Evolutionary conservation across 2,113 vertebrate genomes (phyloP), one percentile per base, ranked within the genome.

Genomic region (Archocentrus centrarchus): DNA sequence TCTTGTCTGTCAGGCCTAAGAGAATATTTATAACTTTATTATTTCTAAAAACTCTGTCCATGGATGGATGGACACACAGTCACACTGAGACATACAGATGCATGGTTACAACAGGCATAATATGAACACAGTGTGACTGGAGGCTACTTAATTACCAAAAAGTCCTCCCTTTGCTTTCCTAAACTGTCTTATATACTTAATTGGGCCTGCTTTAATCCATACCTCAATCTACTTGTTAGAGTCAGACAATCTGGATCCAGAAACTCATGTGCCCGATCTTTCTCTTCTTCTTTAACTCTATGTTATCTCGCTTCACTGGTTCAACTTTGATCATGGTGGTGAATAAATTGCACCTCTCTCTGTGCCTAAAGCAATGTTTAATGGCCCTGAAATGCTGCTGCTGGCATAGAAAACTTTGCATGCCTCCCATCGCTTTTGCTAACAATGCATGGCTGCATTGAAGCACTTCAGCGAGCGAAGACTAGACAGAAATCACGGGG

Each of bases 191-290:
- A 77, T 35, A 13, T n/a, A 39, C 37, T 14, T 81, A 80, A 81
- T 68, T 27, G 32, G 79, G 3, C 9, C 44, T 62, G 64, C n/a
- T 85, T 88, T 53, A 80, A 78, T 64, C 37, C 22, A 1, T 47
- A 47, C 24, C 57, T 86, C 70, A 20, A n/a, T 62, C 77, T 58
- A 62, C 77, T 89, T 61, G 78, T 85, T 91, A 83, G 41, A 80
- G 37, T 77, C 27, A 73, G 1, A n/a, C 59, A 84, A 9, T 86
- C 78, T 59, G 53, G 22, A 59, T 62, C 9, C 50, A 68, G 77
- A 66, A 50, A 20, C 41, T 68, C 39, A 41, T 32, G 4, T 7
- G 22, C 55, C 41, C 61, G 11, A 6, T 80, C 9, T 17, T 27
- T 61, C 39, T 68, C 39, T 17, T 41, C 70, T 82, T 70, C 75